Base-by-base conservation (phyloP, 2,113 vertebrate species). In the Etheostoma spectabile region DNA sequence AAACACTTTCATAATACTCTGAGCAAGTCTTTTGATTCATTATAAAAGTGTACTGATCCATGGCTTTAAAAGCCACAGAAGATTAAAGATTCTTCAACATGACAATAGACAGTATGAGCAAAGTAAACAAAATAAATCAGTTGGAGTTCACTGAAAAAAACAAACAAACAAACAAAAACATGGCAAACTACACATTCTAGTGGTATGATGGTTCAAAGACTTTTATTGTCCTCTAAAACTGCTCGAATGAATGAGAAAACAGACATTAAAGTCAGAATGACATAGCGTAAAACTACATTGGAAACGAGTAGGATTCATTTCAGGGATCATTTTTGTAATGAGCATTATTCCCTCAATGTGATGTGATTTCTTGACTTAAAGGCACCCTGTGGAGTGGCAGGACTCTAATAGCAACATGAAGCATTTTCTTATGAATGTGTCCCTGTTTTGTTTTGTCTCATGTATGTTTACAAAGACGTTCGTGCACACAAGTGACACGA, bases 1-100 rank as follows among this genome's bases (percentile, higher is more conserved):
- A 82, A 74, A 80, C 64, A 24, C 67, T 69, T 76, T 77, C 60
- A 77, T 65, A 77, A 70, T 49, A 74, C 52, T 76, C 46, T 35
- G 53, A 76, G 65, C 49, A 30, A 56, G 68, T 75, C 68, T 83
- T 88, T 85, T 87, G 77, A 90, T 89, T 84, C 85, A 84, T 82
- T 52, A 71, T 83, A 68, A 84, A 85, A 74, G 49, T 56, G 48
- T 15, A 68, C 72, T 84, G 80, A 86, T 84, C 73, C 35, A 2
- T 64, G 65, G 52, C 77, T 82, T 81, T 61, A 48, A 84, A 84
- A 81, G 73, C 62, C 48, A 6, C 24, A 85, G 57, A 64, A 63
- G 74, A 86, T 84, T 78, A 84, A 87, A 75, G 80, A 74, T 67
- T 49, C 27, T 52, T n/a, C 22, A 69, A 30, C 51, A n/a, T 73